A percentile compares a stretch with the other conserved stretches of the same genome.
phyloP scores from a whole-genome alignment of 1,140 invertebrate species.

The Hyles vespertilio region DNA sequence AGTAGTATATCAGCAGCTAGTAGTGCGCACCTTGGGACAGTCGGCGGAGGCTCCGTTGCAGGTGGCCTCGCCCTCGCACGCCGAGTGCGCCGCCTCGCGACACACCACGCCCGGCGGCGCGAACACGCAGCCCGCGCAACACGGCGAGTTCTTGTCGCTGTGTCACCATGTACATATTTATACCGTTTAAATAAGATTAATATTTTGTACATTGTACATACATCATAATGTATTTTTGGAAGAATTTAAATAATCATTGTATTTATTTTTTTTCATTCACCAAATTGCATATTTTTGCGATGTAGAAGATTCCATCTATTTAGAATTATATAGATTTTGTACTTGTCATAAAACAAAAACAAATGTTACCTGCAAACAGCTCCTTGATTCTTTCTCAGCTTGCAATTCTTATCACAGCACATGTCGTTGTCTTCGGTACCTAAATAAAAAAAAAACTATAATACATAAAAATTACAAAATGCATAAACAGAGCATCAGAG shows the following conservation, averaged over 20 bases:
- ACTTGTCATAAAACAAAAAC: not conserved
- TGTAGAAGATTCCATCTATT: too few relatives aligned
- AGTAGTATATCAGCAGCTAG: too few relatives aligned
- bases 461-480: slow-evolving; percentile 1
- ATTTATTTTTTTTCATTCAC: too few relatives aligned
- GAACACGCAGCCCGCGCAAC: slow-evolving; percentile 92
- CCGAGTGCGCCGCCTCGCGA: slow-evolving; percentile 90
- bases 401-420: slow-evolving; percentile 95
- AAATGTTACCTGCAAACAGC: slow-evolving; percentile 86
- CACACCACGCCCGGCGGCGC: slow-evolving; percentile 89
- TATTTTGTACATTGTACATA: too few relatives aligned
- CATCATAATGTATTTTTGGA: too few relatives aligned
- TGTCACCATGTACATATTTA: not conserved
- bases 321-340: not conserved
- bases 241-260: too few relatives aligned
- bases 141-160: slow-evolving; percentile 95
- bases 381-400: slow-evolving; percentile 85
- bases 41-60: slow-evolving; percentile 77
- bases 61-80: slow-evolving; percentile 91
- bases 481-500: too few relatives aligned
- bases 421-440: slow-evolving; percentile 92
- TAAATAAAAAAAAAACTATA: slow-evolving; percentile 20
- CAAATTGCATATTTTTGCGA: too few relatives aligned
- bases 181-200: too few relatives aligned
- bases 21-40: slow-evolving; percentile 71